These are phyloP conservation scores for Sebastes matsubarae DNA, from an alignment of 2,797 vertebrate genomes.

Conservation along the genomic window DNA sequence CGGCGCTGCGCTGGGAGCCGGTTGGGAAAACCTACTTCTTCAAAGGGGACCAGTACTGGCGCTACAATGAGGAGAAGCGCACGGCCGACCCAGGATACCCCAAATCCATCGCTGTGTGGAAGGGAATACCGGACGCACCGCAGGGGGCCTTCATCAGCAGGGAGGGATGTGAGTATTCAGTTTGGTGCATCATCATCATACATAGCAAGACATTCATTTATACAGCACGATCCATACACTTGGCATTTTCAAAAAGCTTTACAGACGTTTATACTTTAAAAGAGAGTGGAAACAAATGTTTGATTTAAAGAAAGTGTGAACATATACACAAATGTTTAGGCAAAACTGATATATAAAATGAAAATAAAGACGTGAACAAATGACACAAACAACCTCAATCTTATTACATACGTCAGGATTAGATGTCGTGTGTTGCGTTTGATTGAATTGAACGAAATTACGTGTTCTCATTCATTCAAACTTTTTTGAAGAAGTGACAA, in stretches of 20 bases:
- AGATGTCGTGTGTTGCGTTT: neutral
- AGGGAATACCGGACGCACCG: conserved; percentile 92
- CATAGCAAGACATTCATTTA: neutral
- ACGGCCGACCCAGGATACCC: conserved; percentile 93
- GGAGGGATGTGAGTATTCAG: conserved; percentile 92
- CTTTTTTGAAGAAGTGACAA: no score
- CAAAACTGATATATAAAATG: neutral
- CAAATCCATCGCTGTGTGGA: conserved; percentile 95
- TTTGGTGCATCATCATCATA: neutral
- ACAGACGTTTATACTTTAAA: no score
- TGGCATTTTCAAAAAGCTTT: no score
- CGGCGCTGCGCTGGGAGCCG: conserved; percentile 94
- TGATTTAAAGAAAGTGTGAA: neutral
- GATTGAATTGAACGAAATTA: neutral
- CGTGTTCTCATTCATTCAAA: neutral
- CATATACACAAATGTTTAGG: neutral
- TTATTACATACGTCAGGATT: no score
- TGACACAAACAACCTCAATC: no score
- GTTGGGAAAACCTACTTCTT: conserved; percentile 98
- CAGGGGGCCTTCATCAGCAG: conserved; percentile 98
- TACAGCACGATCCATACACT: neutral
- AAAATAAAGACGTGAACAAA: no score
- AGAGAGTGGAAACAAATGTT: no score
- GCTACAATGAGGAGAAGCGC: conserved; percentile 94
- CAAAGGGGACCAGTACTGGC: conserved; percentile 97